Percentiles rank a stretch among this genome's conserved stretches.
phyloP scores from a whole-genome alignment of 2,113 vertebrate genomes.

The Podilymbus podiceps region DNA sequence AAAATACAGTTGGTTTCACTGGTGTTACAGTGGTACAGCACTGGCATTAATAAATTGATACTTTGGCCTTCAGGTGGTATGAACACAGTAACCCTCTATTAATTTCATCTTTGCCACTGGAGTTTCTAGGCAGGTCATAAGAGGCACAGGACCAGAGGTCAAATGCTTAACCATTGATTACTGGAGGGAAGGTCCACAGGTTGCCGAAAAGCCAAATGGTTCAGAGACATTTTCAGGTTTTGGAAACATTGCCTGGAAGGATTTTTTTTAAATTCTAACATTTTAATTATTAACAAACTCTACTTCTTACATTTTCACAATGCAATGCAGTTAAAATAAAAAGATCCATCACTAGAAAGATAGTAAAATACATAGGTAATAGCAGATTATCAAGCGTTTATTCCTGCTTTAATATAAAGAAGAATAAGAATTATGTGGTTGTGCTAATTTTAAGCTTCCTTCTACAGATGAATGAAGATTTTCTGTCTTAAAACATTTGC shows the following conservation, averaged over 20 bases:
- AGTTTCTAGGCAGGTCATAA: not conserved
- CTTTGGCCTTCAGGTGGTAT: not conserved
- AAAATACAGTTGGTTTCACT: not conserved
- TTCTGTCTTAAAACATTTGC: conserved; percentile 47
- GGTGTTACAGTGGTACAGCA: not conserved
- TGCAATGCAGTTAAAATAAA: not conserved
- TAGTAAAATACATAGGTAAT: not conserved
- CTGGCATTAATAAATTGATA: not conserved
- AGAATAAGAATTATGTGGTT: not conserved
- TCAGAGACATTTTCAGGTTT: not conserved
- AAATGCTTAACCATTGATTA: not conserved
- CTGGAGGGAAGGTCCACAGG: not conserved
- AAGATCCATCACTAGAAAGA: not conserved
- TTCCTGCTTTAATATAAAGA: not conserved
- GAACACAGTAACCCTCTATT: not conserved
- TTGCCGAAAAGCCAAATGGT: not conserved
- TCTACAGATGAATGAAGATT: conserved; percentile 52
- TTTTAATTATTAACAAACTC: not conserved
- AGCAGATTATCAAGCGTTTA: not conserved
- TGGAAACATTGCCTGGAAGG: not conserved
- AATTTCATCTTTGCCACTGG: not conserved
- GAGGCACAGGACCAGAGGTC: not conserved
- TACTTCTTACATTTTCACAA: not conserved
- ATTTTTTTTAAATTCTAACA: not conserved
- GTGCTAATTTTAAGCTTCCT: conserved; percentile 48